These are phyloP conservation scores for Zosterops lateralis DNA, from an alignment of 2,113 vertebrate genomes.

Conservation along the genomic window DNA sequence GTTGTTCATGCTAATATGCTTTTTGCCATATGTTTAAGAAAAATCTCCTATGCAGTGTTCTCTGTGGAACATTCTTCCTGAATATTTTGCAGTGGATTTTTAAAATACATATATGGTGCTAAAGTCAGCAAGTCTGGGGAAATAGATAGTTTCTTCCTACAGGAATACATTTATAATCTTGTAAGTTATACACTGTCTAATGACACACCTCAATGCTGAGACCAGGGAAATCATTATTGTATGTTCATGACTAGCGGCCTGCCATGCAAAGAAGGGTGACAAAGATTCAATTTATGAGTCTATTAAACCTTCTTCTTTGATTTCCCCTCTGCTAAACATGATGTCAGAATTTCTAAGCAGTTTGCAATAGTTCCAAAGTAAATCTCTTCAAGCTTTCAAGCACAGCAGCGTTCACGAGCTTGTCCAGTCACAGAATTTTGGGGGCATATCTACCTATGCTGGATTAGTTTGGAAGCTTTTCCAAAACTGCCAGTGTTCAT, in stretches of 20 bases:
- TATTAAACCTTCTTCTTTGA: neutral
- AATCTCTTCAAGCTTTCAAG: neutral
- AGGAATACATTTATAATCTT: neutral
- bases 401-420: neutral
- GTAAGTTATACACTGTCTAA: neutral
- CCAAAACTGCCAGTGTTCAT: neutral
- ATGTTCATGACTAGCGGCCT: neutral
- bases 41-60: neutral
- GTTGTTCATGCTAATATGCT: slow-evolving; percentile 17
- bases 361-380: neutral
- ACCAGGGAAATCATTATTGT: neutral
- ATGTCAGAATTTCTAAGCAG: neutral
- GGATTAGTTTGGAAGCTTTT: slow-evolving; percentile 15
- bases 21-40: slow-evolving; percentile 50
- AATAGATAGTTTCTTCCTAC: neutral
- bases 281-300: neutral
- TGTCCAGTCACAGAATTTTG: neutral
- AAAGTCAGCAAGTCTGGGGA: neutral
- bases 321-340: neutral
- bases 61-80: neutral
- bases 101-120: neutral
- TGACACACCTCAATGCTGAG: neutral
- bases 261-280: neutral
- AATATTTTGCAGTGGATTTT: slow-evolving; percentile 16
- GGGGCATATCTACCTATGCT: neutral